Conservation (phyloP, 2,113 vertebrate species). For the Garra rufa region DNA sequence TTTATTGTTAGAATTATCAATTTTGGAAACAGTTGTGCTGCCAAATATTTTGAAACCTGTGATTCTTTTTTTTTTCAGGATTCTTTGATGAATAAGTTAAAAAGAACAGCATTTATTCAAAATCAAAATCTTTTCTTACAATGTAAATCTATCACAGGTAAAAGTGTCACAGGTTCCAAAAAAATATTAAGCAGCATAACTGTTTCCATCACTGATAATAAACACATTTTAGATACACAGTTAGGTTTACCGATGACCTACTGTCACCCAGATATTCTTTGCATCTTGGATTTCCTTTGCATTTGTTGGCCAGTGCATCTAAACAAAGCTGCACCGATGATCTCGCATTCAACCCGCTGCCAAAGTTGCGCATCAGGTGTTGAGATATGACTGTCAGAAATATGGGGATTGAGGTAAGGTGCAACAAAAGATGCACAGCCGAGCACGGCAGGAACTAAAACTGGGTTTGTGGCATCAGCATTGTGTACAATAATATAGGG, state of each 20-base stretch:
- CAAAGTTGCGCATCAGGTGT: conserved; percentile 13
- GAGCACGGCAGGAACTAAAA: conserved; percentile 20
- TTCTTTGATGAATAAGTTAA: too few species aligned
- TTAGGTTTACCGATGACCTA: background rate
- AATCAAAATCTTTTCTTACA: too few species aligned
- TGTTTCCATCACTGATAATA: too few species aligned
- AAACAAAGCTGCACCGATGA: background rate
- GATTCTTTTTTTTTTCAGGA: too few species aligned
- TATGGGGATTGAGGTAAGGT: background rate
- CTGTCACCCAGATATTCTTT: background rate
- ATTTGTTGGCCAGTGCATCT: background rate
- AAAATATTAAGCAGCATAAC: too few species aligned
- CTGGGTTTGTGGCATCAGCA: conserved; percentile 51
- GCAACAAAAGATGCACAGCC: conserved; percentile 34
- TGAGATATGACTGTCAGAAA: background rate
- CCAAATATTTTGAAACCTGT: too few species aligned
- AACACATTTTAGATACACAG: background rate
- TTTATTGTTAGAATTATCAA: too few species aligned
- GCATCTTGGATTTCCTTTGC: background rate
- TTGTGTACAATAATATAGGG: conserved; percentile 47
- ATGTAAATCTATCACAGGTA: too few species aligned
- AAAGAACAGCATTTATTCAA: too few species aligned
- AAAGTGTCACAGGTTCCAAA: too few species aligned
- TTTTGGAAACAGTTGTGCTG: too few species aligned
- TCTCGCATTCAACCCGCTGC: background rate